These are phyloP conservation scores for Chaetogeoica ovagalla DNA, from an alignment of 2,888 invertebrate species.

Conservation along the genomic window DNA sequence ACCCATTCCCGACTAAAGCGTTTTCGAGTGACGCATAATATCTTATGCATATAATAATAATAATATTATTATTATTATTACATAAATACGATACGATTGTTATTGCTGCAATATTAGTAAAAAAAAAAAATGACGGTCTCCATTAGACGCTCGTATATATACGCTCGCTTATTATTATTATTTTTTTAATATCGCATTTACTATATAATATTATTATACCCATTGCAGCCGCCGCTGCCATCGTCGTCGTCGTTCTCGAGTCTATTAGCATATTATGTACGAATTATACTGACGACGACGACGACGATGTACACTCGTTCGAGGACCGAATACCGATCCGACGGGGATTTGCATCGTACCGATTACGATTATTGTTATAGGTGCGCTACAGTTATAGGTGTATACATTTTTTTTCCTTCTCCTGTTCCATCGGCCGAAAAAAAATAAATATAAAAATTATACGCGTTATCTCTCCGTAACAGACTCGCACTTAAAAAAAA, in stretches of 20 bases:
- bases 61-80: not conserved
- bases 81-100: not conserved
- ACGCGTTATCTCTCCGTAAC: slow-evolving; percentile 44
- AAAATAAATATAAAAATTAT: slow-evolving; percentile 32
- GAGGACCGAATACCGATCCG: slow-evolving; percentile 12
- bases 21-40: slow-evolving; percentile 20
- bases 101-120: slow-evolving; percentile 2
- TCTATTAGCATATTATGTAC: slow-evolving; percentile 47
- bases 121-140: slow-evolving; percentile 14
- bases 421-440: not conserved
- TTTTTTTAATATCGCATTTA: slow-evolving; percentile 14
- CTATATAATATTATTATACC: slow-evolving; percentile 1
- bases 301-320: not conserved
- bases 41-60: too few species aligned
- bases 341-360: slow-evolving; percentile 34
- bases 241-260: slow-evolving; percentile 14
- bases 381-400: not conserved
- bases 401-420: not conserved
- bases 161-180: not conserved
- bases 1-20: not conserved
- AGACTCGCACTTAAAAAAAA: slow-evolving; percentile 19
- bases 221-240: not conserved
- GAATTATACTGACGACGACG: slow-evolving; percentile 25
- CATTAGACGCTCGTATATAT: slow-evolving; percentile 1
- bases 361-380: slow-evolving; percentile 50